Evolutionary conservation across 92 coral and sea anemone species (phyloP).

Genomic region (Epizoanthus stellaris): DNA sequence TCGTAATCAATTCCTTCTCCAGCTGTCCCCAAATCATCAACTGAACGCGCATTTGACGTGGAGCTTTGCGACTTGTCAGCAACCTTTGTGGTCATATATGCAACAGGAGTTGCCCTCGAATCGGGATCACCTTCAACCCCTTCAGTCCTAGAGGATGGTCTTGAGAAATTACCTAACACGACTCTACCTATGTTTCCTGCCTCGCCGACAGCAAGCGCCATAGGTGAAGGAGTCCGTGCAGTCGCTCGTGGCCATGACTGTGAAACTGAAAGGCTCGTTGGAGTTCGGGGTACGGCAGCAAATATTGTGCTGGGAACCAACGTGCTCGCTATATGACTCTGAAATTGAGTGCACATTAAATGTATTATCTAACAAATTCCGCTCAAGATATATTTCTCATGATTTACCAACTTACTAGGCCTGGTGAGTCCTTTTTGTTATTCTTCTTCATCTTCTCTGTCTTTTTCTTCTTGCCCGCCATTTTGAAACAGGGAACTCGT

Average conservation of each 20-base stretch:
- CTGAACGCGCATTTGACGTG: conserved; percentile 5
- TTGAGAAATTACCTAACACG: conserved; percentile 69
- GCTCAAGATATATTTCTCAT: too few species aligned
- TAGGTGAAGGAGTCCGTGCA: conserved; percentile 68
- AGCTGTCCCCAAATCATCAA: not conserved
- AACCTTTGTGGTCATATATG: conserved; percentile 20
- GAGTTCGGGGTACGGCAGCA: conserved; percentile 95
- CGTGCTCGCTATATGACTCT: conserved; percentile 91
- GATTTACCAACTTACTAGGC: conserved; percentile 63
- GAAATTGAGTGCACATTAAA: not conserved
- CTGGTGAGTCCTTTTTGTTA: conserved; percentile 60
- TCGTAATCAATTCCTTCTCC: conserved; percentile 46
- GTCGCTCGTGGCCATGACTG: conserved; percentile 86
- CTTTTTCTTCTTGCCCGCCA: conserved; percentile 95
- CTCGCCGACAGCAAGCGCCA: conserved; percentile 82
- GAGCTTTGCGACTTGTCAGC: conserved; percentile 10
- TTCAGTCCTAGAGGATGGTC: conserved; percentile 42
- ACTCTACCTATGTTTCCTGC: conserved; percentile 91
- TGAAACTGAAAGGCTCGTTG: conserved; percentile 74
- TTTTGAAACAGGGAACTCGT: conserved; percentile 66
- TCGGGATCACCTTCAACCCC: not conserved
- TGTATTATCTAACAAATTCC: not conserved
- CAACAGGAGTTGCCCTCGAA: conserved; percentile 8
- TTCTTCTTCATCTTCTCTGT: conserved; percentile 46
- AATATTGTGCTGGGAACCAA: conserved; percentile 93